Evolutionary conservation across 2,113 vertebrate genomes (phyloP), one percentile per base, ranked within the genome.

Genomic region (Saccopteryx bilineata): DNA sequence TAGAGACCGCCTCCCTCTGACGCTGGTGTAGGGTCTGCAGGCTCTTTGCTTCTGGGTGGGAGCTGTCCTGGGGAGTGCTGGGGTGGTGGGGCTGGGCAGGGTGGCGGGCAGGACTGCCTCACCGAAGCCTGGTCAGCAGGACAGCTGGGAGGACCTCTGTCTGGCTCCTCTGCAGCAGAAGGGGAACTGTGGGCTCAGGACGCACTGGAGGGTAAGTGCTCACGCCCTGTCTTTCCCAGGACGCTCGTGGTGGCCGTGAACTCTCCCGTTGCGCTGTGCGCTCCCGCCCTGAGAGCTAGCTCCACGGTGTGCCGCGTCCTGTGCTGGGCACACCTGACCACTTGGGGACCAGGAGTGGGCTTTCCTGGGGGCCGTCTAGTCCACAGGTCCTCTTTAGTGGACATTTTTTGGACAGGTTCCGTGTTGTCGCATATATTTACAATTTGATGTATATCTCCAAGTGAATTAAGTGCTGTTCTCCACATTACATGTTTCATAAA

Each of bases 361-460:
- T 39, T 39, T 39, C 39, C 39, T 39, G 39, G 39, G 39, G 39
- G 39, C 39, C 3, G 39, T 39, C 39, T 39, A 39, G 39, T 39
- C 3, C 39, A 39, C 39, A 39, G 39, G 2, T 39, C 39, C 39
- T 39, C 39, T 39, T 39, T 39, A 39, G 39, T 39, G 76, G 28
- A 46, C 56, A 23, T 79, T 87, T 95, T 88, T 26, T 65, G 48
- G n/a, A 50, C 79, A 39, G 17, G 8, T 93, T 79, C n/a, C 76
- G 2, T 74, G 21, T 61, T 78, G 39, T 76, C 79, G 2, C 76
- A 33, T 56, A 13, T 60, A 39, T 84, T 87, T 95, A 56, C 6
- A 93, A 66, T 65, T 81, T 72, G 31, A n/a, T 66, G 3, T 54
- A 8, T 81, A 58, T 93, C 91, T 95, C 31, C 31, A 54, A 74